Evolutionary conservation across 2,113 vertebrate species (phyloP), one percentile per base, ranked within the genome.

Genomic region (Mesoclemmys tuberculata): DNA sequence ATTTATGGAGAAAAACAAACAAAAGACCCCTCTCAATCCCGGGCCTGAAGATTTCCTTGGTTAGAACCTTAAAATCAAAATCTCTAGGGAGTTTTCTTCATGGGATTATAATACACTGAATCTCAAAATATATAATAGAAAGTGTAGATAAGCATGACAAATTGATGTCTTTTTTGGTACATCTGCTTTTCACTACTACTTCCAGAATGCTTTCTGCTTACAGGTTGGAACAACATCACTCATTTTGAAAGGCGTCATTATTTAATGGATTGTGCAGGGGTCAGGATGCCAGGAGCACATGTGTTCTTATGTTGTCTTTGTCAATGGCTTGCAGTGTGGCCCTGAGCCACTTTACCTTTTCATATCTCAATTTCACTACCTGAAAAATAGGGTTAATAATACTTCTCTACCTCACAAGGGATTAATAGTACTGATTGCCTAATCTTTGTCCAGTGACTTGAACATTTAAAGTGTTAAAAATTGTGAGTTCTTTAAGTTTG

Each of bases 161-260:
- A 18, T 1, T 5, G 38, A 71, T 71, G 24, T 80, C 52, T 0
- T 64, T n/a, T 49, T 0, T 41, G 8, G 61, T 56, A 21, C 51
- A 6, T 5, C 5, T 26, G 71, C 19, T 74, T 87, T 54, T 88
- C 64, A 80, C 16, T 87, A 8, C 27, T 27, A 14, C 1, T 8
- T 84, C 22, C 48, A 84, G 61, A 38, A 77, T 3, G 51, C 2
- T 87, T 46, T 84, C 1, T 64, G 5, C 27, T 87, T 16, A 89
- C 10, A 92, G 8, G 9, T 8, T 84, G 38, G 27, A 74, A 44
- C 24, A 55, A 10, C 10, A 79, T 27, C 38, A 74, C 56, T 35
- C 24, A 19, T 74, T 80, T 27, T 49, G 8, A 55, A 1, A 38
- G 26, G 48, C 3, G 58, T 5, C 18, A 49, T 90, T 16, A 2